These are phyloP conservation scores for Ectobius pallidus DNA, from an alignment of 2,888 invertebrate species.

Conservation along the genomic window DNA sequence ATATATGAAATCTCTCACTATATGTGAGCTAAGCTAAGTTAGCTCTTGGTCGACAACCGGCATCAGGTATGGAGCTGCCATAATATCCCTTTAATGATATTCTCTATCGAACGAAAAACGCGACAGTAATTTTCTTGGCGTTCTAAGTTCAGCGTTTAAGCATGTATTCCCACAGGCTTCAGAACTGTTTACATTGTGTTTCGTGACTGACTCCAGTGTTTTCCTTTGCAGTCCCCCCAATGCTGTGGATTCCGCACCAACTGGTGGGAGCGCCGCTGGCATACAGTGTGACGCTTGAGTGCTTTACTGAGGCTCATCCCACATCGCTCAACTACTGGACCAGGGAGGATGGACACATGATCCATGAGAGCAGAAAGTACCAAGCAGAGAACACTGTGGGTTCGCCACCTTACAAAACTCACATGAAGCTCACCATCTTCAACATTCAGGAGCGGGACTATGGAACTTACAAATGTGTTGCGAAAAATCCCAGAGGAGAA, in stretches of 20 bases:
- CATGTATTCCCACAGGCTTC: no score
- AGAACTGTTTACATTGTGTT: no score
- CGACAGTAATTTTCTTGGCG: no score
- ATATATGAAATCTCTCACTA: no score
- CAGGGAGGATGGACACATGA: conserved; percentile 85
- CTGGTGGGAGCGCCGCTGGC: conserved; percentile 84
- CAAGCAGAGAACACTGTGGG: conserved; percentile 67
- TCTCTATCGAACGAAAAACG: no score
- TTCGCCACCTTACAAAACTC: conserved; percentile 78
- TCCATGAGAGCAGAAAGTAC: conserved; percentile 84
- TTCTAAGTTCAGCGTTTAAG: no score
- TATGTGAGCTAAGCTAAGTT: no score
- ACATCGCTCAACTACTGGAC: conserved; percentile 92
- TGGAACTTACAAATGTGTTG: conserved; percentile 86
- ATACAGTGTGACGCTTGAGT: conserved; percentile 84
- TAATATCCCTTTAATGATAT: no score
- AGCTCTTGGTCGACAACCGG: no score
- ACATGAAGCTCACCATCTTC: conserved; percentile 83
- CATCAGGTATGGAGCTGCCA: no score
- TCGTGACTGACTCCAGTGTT: background rate
- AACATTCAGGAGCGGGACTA: conserved; percentile 80
- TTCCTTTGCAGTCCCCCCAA: conserved; percentile 76
- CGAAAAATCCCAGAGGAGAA: conserved; percentile 89
- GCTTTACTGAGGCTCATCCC: conserved; percentile 90
- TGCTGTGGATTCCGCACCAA: conserved; percentile 92